phyloP scores from a whole-genome alignment of 2,797 vertebrate genomes.

The Cyprinodon diabolis region DNA sequence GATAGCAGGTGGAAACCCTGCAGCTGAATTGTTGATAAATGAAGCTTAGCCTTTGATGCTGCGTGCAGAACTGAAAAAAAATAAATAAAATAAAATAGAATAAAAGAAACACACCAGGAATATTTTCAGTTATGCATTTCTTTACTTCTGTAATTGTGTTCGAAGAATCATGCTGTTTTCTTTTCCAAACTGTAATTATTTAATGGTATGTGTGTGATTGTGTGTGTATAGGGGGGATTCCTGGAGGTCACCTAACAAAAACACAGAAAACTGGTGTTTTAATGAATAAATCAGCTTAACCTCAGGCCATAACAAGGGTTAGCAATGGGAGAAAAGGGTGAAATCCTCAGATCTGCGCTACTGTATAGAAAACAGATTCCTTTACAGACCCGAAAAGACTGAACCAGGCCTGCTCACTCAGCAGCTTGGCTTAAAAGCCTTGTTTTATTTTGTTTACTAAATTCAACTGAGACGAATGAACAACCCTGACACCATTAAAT shows the following conservation, averaged over 20 bases:
- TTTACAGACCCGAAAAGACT: not conserved
- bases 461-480: not conserved
- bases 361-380: constrained; percentile 7
- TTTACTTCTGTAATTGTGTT: too few species aligned
- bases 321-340: constrained; percentile 3
- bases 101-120: too few species aligned
- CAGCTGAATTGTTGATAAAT: not conserved
- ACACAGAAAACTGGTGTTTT: not conserved
- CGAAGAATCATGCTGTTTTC: too few species aligned
- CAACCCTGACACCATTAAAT: not conserved
- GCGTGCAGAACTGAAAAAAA: not conserved
- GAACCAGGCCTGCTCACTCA: not conserved
- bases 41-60: not conserved
- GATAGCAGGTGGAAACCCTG: not conserved
- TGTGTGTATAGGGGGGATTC: too few species aligned
- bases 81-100: not conserved
- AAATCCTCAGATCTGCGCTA: constrained; percentile 45
- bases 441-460: not conserved
- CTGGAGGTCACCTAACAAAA: not conserved
- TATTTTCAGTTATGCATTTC: too few species aligned
- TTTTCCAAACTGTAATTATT: not conserved
- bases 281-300: constrained; percentile 48
- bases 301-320: constrained; percentile 1
- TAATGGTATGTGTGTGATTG: too few species aligned
- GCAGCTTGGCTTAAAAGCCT: not conserved